Percentiles rank a stretch among this genome's conserved stretches.
Evolutionary conservation across 2,113 vertebrate genomes (phyloP).

Genomic region (Ameiurus melas): DNA sequence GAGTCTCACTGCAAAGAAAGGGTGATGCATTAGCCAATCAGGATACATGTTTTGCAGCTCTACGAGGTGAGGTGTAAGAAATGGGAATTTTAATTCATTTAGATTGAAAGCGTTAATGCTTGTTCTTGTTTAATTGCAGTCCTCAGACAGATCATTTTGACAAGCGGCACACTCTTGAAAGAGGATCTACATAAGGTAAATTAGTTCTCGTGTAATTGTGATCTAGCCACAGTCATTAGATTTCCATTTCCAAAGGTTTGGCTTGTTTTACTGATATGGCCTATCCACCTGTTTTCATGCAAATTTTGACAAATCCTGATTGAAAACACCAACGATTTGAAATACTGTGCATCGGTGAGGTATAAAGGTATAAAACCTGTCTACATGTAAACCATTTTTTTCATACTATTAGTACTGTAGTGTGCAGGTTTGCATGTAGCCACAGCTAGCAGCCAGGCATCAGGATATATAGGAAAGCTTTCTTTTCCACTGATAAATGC

Average conservation of each 20-base stretch:
- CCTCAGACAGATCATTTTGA: conserved; percentile 77
- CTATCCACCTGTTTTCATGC: neutral
- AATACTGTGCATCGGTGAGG: neutral
- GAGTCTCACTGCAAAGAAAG: conserved; percentile 72
- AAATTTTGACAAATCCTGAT: neutral
- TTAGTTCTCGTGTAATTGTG: neutral
- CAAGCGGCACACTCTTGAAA: conserved; percentile 82
- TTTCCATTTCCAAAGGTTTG: neutral
- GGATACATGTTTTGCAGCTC: conserved; percentile 79
- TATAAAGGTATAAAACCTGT: neutral
- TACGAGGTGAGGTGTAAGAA: conserved; percentile 70
- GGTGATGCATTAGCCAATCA: conserved; percentile 80
- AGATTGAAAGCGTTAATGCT: neutral
- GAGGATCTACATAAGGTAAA: conserved; percentile 84
- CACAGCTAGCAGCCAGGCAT: neutral
- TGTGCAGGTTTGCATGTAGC: neutral
- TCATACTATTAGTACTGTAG: neutral
- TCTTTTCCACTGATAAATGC: neutral
- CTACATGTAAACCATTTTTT: neutral
- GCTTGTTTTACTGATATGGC: neutral
- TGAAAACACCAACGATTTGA: neutral
- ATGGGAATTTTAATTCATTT: neutral
- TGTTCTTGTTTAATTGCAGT: conserved; percentile 62
- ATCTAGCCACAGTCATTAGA: neutral
- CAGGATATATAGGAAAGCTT: neutral